These are phyloP conservation scores for Ageneiosus marmoratus DNA, from an alignment of 2,113 vertebrate genomes.

Conservation along the genomic window DNA sequence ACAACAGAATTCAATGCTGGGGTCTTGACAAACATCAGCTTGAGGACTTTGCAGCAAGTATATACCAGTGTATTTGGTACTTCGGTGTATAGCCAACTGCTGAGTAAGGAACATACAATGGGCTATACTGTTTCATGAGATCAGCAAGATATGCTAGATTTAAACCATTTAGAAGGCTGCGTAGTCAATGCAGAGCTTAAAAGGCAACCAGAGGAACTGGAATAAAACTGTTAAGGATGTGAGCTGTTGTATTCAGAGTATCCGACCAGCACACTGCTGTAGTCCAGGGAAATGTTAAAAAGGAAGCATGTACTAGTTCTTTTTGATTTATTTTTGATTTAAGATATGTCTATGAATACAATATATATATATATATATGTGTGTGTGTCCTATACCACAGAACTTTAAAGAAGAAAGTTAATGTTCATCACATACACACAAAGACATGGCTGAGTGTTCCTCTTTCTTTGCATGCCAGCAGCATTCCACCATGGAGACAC, in stretches of 20 bases:
- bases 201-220: background rate
- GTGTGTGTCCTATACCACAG: background rate
- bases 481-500: slow-evolving; percentile 1
- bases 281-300: background rate
- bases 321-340: too few species aligned
- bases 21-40: too few species aligned
- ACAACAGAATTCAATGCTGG: too few species aligned
- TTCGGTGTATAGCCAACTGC: background rate
- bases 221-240: background rate
- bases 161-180: background rate
- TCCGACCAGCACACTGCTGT: background rate
- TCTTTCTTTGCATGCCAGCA: slow-evolving; percentile 13
- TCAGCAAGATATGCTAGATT: background rate
- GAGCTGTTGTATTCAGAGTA: background rate
- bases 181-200: background rate
- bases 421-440: background rate
- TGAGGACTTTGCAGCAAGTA: too few species aligned
- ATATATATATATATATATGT: too few species aligned
- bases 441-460: background rate
- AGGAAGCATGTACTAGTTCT: background rate
- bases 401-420: background rate
- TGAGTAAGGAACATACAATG: background rate
- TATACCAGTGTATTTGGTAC: too few species aligned
- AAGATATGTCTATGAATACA: too few species aligned
- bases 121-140: background rate